Conservation (phyloP, 2,113 vertebrate species). For the Fregata magnificens region DNA sequence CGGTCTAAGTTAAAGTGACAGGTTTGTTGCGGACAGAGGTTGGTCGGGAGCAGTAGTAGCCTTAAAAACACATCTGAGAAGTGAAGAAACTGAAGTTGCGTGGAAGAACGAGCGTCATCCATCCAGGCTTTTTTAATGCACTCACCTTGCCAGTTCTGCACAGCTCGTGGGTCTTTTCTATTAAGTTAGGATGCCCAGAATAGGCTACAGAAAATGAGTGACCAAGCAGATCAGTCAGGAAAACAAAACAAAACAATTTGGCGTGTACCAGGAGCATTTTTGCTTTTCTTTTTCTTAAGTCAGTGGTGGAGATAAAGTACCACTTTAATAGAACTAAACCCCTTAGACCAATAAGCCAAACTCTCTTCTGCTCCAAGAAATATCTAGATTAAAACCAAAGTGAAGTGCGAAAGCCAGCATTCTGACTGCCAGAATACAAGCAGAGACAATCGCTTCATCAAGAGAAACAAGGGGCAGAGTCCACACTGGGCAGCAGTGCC, state of each 20-base stretch:
- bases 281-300: neutral
- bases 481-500: neutral
- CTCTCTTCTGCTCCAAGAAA: neutral
- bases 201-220: neutral
- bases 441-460: neutral
- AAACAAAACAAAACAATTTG: neutral
- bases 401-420: neutral
- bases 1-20: fast-evolving
- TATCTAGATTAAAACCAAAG: neutral
- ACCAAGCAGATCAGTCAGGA: fast-evolving
- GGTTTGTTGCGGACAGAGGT: neutral
- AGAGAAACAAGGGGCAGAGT: neutral
- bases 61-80: neutral
- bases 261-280: neutral
- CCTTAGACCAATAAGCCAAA: neutral
- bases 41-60: fast-evolving
- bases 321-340: neutral
- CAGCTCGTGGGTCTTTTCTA: neutral
- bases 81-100: neutral
- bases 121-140: neutral
- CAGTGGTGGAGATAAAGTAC: neutral
- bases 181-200: neutral
- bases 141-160: neutral
- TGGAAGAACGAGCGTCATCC: neutral
- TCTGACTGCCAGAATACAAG: neutral